Evolutionary conservation across 2,797 vertebrate species (phyloP).

Genomic region (Mus spretus): DNA sequence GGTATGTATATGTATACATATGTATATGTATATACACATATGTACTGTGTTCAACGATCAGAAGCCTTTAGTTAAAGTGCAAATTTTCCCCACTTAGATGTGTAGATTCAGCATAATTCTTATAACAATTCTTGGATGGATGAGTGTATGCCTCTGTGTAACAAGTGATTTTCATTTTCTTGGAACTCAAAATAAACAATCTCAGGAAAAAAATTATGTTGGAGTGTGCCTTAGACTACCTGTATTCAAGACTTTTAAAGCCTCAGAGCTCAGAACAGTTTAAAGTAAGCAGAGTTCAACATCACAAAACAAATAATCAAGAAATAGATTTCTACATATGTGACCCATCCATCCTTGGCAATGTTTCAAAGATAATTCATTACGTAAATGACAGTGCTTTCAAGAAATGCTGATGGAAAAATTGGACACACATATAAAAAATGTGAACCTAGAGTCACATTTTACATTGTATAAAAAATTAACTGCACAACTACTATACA

Average conservation of each 20-base stretch:
- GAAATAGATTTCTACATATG: neutral
- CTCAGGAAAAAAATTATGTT: constrained; percentile 31
- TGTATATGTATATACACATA: neutral
- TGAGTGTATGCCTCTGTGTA: neutral
- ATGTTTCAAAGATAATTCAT: constrained; percentile 1
- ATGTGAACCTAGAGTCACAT: neutral
- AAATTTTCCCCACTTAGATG: constrained; percentile 4
- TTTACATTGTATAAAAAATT: constrained; percentile 31
- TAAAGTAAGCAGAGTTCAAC: constrained; percentile 36
- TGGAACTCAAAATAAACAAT: constrained; percentile 20
- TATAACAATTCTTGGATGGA: neutral
- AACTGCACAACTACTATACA: neutral
- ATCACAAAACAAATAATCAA: neutral
- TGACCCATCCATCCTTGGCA: constrained; percentile 1
- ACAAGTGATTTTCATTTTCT: neutral
- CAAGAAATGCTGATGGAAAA: constrained; percentile 20
- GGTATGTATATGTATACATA: too few relatives aligned
- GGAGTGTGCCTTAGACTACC: neutral
- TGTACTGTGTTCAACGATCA: neutral
- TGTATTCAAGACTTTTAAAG: constrained; percentile 23
- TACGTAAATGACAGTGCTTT: constrained; percentile 26
- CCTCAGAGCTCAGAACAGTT: neutral
- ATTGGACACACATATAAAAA: neutral
- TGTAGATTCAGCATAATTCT: neutral
- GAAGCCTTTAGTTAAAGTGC: neutral